These are phyloP conservation scores for Forbesichthys agassizii DNA, from an alignment of 2,113 vertebrate species.

Conservation along the genomic window DNA sequence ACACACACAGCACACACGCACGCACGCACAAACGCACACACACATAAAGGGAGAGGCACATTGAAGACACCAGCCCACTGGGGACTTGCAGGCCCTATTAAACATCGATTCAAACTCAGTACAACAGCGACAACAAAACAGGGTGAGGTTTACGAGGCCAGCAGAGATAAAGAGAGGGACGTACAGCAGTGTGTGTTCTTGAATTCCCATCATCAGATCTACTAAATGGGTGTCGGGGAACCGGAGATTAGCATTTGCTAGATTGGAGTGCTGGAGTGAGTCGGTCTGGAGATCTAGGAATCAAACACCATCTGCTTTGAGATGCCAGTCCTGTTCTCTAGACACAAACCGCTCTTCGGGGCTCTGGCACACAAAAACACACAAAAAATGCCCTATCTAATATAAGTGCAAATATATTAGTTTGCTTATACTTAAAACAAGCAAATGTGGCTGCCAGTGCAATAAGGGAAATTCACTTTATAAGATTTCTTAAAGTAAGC, in stretches of 20 bases:
- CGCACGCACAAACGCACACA: too few species aligned
- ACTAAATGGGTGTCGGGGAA: conserved; percentile 29
- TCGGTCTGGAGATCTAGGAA: conserved; percentile 9
- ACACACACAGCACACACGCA: background rate
- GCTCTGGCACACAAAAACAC: too few species aligned
- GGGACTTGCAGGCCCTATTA: conserved; percentile 6
- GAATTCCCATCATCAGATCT: conserved; percentile 43
- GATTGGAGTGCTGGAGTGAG: conserved; percentile 37
- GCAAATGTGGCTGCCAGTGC: too few species aligned
- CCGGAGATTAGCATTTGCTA: conserved; percentile 56
- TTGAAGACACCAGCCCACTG: background rate
- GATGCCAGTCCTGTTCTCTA: background rate
- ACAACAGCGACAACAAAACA: conserved; percentile 9
- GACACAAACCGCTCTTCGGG: background rate
- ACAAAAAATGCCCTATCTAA: too few species aligned
- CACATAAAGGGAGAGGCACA: background rate
- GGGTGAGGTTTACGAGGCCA: background rate
- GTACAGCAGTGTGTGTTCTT: conserved; percentile 5
- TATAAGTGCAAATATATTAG: too few species aligned
- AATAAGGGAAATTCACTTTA: too few species aligned
- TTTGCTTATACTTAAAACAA: too few species aligned
- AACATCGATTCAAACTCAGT: conserved; percentile 4
- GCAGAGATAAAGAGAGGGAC: conserved; percentile 10
- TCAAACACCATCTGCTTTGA: conserved; percentile 2
- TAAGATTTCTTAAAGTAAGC: too few species aligned